Evolutionary conservation across 2,888 invertebrate genomes (phyloP).

Genomic region (Lamellibrachia columna): DNA sequence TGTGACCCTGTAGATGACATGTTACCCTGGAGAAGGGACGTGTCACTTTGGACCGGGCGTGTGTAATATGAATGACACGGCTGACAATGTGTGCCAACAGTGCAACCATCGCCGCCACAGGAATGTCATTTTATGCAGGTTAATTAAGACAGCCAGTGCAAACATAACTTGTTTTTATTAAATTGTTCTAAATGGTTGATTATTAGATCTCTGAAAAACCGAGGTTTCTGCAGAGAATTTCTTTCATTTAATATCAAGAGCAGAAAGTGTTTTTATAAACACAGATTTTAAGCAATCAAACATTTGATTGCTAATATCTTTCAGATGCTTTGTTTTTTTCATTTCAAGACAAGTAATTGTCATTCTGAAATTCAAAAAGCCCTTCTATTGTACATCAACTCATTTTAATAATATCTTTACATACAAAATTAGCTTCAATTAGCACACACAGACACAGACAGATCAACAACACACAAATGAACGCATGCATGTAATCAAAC

Average conservation of each 20-base stretch:
- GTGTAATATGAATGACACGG: neutral
- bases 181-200: too few species aligned
- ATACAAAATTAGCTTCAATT: neutral
- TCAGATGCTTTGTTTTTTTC: neutral
- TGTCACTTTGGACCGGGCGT: neutral
- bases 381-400: neutral
- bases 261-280: too few species aligned
- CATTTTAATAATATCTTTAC: neutral
- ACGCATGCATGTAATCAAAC: neutral
- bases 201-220: too few species aligned
- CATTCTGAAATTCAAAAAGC: neutral
- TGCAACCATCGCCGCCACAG: neutral
- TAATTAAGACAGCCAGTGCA: too few species aligned
- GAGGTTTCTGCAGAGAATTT: too few species aligned
- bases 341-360: neutral
- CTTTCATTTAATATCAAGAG: too few species aligned
- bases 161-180: too few species aligned
- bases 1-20: neutral
- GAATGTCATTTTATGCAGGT: neutral
- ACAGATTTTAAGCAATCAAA: neutral
- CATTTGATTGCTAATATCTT: neutral
- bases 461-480: neutral
- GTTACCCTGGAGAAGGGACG: neutral
- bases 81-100: neutral
- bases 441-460: neutral